Conservation (phyloP, 2,888 invertebrate genomes). For the Coleophora flavipennella region DNA sequence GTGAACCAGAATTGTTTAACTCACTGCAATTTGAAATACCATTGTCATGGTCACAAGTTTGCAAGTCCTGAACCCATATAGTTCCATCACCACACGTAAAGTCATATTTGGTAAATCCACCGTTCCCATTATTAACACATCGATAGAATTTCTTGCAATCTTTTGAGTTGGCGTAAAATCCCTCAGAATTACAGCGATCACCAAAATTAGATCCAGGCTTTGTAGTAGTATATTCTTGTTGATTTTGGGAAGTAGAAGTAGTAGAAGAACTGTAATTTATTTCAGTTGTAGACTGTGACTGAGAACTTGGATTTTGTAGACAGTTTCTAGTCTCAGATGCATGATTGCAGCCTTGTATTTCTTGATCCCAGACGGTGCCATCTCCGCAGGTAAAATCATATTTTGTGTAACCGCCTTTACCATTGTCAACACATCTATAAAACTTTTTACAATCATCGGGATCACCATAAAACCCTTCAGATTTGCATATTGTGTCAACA, state of each 20-base stretch:
- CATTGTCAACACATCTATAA: slow-evolving; percentile 79
- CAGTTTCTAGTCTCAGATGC: slow-evolving; percentile 32
- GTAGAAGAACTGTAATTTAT: slow-evolving; percentile 8
- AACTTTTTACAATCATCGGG: slow-evolving; percentile 79
- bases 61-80: slow-evolving; percentile 77
- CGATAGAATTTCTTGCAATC: slow-evolving; percentile 84
- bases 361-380: slow-evolving; percentile 78
- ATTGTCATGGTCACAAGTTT: slow-evolving; percentile 63
- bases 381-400: slow-evolving; percentile 80
- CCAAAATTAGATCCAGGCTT: slow-evolving; percentile 9
- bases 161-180: slow-evolving; percentile 77
- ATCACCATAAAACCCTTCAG: slow-evolving; percentile 80
- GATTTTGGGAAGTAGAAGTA: slow-evolving; percentile 6
- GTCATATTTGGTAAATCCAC: slow-evolving; percentile 66
- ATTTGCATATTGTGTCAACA: slow-evolving; percentile 44
- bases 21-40: slow-evolving; percentile 27
- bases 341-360: slow-evolving; percentile 70
- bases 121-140: slow-evolving; percentile 71
- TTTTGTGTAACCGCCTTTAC: slow-evolving; percentile 71
- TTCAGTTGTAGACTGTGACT: slow-evolving; percentile 9
- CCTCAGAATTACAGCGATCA: slow-evolving; percentile 71
- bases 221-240: slow-evolving; percentile 3
- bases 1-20: slow-evolving; percentile 7
- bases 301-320: slow-evolving; percentile 9
- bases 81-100: slow-evolving; percentile 78